These are phyloP conservation scores for Catamblyrhynchus diadema DNA, from an alignment of 2,797 vertebrate genomes.

Conservation along the genomic window DNA sequence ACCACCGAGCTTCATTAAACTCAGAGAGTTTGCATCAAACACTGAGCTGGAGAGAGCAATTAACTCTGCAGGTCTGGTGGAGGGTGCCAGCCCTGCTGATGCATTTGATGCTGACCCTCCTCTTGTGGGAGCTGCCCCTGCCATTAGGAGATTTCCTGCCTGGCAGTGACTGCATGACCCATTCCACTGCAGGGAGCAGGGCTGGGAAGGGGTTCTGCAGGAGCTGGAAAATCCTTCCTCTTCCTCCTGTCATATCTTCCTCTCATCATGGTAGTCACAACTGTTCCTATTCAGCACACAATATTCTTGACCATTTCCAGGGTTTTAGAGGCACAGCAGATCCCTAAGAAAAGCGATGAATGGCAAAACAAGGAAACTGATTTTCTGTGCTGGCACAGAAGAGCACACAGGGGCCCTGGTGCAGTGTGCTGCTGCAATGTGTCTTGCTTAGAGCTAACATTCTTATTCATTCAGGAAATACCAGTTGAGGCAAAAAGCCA, in stretches of 20 bases:
- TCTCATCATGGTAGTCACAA: neutral
- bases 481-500: neutral
- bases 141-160: neutral
- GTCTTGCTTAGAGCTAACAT: neutral
- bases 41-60: neutral
- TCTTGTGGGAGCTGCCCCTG: neutral
- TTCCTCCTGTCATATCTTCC: neutral
- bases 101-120: neutral
- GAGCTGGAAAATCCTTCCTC: neutral
- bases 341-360: neutral
- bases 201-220: neutral
- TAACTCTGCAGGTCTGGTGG: neutral
- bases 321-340: neutral
- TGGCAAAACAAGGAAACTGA: neutral
- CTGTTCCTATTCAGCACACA: neutral
- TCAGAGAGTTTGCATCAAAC: neutral
- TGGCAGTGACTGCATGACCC: neutral
- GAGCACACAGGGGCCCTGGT: neutral
- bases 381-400: neutral
- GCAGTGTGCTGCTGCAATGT: neutral
- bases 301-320: neutral
- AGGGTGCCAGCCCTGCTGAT: neutral
- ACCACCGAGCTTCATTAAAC: neutral
- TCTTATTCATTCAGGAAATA: constrained; percentile 14
- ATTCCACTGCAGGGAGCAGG: neutral